Evolutionary conservation across 1,140 invertebrate species (phyloP).

Genomic region (Drosophila malerkotliana): DNA sequence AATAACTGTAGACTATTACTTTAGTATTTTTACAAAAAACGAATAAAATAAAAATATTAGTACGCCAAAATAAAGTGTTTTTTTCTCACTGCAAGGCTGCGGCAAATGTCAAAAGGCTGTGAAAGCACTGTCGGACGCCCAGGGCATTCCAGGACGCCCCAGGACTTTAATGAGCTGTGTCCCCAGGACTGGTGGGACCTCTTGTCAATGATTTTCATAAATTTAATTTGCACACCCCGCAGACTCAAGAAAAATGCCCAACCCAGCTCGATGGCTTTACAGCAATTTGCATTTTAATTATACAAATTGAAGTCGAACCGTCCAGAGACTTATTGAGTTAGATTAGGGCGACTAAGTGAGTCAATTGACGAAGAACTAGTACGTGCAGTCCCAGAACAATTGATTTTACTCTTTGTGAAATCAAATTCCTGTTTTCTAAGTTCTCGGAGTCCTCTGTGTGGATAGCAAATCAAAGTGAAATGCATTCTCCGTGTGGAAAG

Average conservation of each 20-base stretch:
- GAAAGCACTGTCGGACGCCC: constrained; percentile 27
- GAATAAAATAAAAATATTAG: not conserved
- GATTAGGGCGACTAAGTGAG: constrained; percentile 40
- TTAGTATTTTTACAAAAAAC: not conserved
- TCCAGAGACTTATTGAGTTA: constrained; percentile 27
- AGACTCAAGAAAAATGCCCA: constrained; percentile 15
- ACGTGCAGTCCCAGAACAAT: constrained; percentile 33
- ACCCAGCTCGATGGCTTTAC: constrained; percentile 36
- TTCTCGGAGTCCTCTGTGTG: not conserved
- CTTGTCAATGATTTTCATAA: constrained; percentile 64
- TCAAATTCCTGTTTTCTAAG: constrained; percentile 22
- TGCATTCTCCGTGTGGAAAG: constrained; percentile 34
- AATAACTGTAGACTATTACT: not conserved
- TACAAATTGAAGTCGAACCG: constrained; percentile 58
- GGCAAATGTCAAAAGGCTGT: constrained; percentile 56
- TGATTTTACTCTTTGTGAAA: constrained; percentile 34
- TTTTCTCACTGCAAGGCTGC: not conserved
- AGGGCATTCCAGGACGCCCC: constrained; percentile 13
- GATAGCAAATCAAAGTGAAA: constrained; percentile 39
- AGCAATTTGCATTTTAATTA: constrained; percentile 71
- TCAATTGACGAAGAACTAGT: constrained; percentile 35
- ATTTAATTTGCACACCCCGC: constrained; percentile 52
- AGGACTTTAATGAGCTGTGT: constrained; percentile 61
- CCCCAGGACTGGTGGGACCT: constrained; percentile 34
- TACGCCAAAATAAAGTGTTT: not conserved